Evolutionary conservation across 2,888 invertebrate genomes (phyloP).

Genomic region (Holacanthella duospinosa): DNA sequence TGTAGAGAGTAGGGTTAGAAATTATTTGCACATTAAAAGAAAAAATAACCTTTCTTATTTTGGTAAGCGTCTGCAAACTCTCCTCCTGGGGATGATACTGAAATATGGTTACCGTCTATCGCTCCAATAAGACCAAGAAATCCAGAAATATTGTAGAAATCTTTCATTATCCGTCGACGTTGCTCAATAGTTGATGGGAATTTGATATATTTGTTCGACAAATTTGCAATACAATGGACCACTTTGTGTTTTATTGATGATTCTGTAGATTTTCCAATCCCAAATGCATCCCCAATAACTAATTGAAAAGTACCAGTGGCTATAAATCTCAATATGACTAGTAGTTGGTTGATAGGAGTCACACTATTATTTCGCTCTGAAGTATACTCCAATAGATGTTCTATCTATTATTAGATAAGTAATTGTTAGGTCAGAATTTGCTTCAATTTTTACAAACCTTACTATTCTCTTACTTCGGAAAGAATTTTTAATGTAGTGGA

Average conservation of each 20-base stretch:
- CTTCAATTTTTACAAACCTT: neutral
- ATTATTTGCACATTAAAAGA: constrained; percentile 20
- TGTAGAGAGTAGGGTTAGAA: neutral
- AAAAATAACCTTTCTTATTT: constrained; percentile 17
- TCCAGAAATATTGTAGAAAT: constrained; percentile 1
- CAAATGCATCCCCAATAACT: neutral
- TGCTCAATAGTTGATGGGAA: neutral
- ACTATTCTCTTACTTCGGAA: no score
- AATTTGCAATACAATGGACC: neutral
- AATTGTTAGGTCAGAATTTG: neutral
- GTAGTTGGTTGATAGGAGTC: neutral
- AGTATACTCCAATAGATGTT: neutral
- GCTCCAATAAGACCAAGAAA: constrained; percentile 19
- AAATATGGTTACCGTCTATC: constrained; percentile 20
- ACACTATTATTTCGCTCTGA: neutral
- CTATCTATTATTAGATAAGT: neutral
- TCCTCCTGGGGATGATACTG: constrained; percentile 10
- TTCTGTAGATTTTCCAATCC: neutral
- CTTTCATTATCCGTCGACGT: neutral
- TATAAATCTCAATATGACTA: neutral
- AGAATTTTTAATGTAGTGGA: no score
- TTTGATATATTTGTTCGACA: neutral
- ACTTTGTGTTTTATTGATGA: neutral
- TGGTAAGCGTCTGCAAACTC: constrained; percentile 12
- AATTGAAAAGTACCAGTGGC: no score